These are phyloP conservation scores for Lasius fuliginosus DNA, from an alignment of 2,888 invertebrate species.

Conservation along the genomic window DNA sequence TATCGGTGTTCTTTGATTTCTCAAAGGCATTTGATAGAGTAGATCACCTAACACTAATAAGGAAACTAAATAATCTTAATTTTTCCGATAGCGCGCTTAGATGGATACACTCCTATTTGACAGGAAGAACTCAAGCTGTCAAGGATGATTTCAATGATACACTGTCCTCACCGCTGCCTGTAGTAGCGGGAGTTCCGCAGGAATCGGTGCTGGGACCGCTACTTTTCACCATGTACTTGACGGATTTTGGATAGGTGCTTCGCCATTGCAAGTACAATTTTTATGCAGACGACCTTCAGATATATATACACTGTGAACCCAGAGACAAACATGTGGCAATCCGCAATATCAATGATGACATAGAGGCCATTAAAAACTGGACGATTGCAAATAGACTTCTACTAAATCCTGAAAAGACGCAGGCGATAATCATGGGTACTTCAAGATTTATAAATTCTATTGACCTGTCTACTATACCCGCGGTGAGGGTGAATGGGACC, in stretches of 20 bases:
- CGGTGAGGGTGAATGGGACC: too few relatives aligned
- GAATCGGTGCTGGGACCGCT: not conserved
- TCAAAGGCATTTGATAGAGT: not conserved
- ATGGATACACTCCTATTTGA: not conserved
- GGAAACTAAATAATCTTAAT: not conserved
- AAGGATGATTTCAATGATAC: not conserved
- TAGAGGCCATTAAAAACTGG: too few relatives aligned
- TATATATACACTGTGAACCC: not conserved
- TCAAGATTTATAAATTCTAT: too few relatives aligned
- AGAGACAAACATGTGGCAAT: too few relatives aligned
- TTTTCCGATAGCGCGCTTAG: not conserved
- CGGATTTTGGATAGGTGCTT: rapidly evolving
- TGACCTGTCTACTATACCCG: too few relatives aligned
- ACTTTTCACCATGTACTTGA: not conserved
- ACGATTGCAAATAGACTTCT: too few relatives aligned
- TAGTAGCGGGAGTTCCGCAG: not conserved
- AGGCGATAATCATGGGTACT: too few relatives aligned
- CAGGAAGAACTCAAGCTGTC: not conserved
- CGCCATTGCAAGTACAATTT: not conserved
- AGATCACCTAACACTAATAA: not conserved
- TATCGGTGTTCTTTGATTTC: not conserved
- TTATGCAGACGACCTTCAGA: not conserved
- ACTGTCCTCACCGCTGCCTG: not conserved
- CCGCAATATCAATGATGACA: too few relatives aligned
- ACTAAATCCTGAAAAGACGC: too few relatives aligned